Evolutionary conservation across 2,888 invertebrate genomes (phyloP).

Genomic region (Melanargia galathea): DNA sequence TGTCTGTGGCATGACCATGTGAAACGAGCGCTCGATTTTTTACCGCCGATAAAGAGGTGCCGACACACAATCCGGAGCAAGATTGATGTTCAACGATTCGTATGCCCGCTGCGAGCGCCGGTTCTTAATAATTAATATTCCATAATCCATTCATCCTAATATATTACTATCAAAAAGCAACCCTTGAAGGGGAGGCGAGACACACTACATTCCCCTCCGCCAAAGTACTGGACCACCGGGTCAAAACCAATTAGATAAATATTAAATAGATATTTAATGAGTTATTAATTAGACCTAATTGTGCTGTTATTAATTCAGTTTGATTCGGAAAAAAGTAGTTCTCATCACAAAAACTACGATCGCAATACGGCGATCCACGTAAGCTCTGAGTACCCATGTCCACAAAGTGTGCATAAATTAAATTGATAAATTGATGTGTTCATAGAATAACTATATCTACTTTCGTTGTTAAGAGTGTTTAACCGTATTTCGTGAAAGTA

Average conservation of each 20-base stretch:
- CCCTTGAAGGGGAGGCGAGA: background rate
- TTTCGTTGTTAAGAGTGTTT: no score
- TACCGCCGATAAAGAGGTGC: conserved; percentile 77
- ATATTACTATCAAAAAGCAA: conserved; percentile 10
- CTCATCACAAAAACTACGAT: no score
- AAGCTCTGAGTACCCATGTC: no score
- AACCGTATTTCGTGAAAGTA: no score
- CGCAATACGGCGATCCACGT: no score
- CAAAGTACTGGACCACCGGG: background rate
- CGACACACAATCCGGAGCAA: conserved; percentile 71
- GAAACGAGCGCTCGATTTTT: conserved; percentile 74
- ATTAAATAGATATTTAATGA: no score
- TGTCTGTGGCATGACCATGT: conserved; percentile 70
- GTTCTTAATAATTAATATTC: conserved; percentile 73
- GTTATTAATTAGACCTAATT: background rate
- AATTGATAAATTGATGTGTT: no score
- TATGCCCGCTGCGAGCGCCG: conserved; percentile 69
- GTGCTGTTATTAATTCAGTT: no score
- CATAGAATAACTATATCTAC: no score
- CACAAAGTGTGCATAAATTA: no score
- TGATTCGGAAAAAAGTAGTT: no score
- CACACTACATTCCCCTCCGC: no score
- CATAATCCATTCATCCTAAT: conserved; percentile 71
- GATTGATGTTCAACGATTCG: conserved; percentile 74
- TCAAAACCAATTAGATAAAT: background rate